A percentile compares a stretch with the other conserved stretches of the same genome.
Evolutionary conservation across 2,888 invertebrate species (phyloP).

Genomic region (Pedicia rivosa): DNA sequence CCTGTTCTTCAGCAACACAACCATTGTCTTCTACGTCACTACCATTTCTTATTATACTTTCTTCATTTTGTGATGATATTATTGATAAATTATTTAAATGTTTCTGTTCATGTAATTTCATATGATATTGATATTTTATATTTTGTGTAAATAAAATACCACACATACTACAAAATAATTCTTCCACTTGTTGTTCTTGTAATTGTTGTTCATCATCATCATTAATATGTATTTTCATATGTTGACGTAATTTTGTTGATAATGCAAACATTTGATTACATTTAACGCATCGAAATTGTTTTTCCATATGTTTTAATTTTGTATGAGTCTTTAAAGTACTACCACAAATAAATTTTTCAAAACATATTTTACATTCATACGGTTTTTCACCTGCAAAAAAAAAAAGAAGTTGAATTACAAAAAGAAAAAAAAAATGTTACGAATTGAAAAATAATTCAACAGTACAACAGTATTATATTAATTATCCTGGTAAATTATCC

Average conservation of each 20-base stretch:
- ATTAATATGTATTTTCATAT: neutral
- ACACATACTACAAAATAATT: neutral
- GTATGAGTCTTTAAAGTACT: neutral
- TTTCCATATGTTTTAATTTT: slow-evolving; percentile 1
- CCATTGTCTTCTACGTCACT: no score
- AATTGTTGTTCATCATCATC: no score
- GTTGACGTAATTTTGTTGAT: neutral
- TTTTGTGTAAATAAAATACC: neutral
- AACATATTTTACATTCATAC: neutral
- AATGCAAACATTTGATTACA: neutral
- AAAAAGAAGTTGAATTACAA: slow-evolving; percentile 13
- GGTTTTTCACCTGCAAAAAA: slow-evolving; percentile 8
- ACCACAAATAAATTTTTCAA: slow-evolving; percentile 1
- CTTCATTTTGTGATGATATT: no score
- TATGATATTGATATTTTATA: neutral
- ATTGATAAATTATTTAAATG: neutral
- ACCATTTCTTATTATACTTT: no score
- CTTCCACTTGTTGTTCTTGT: no score
- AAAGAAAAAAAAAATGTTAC: no score
- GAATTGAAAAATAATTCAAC: no score
- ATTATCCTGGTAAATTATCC: no score
- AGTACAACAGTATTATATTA: no score
- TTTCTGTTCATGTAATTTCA: neutral
- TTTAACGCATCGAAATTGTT: neutral
- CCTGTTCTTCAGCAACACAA: no score